Conservation (phyloP, 2,797 vertebrate species). For the Fistularia tabacaria region DNA sequence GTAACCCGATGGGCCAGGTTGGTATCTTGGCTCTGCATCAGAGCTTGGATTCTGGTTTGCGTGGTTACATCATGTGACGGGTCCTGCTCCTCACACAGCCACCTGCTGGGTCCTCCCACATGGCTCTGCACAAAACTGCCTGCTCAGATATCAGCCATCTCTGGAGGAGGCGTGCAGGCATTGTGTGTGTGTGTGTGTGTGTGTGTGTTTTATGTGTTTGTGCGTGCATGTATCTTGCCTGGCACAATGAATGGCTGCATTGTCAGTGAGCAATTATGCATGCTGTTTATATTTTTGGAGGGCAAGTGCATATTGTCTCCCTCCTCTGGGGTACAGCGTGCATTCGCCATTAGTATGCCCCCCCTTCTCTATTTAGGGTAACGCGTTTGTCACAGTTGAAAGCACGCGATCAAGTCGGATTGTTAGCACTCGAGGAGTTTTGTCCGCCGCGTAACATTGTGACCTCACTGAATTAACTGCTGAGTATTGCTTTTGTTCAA, state of each 20-base stretch:
- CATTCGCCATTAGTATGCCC: constrained; percentile 14
- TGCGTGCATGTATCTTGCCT: constrained; percentile 17
- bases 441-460: constrained; percentile 9
- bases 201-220: constrained; percentile 2
- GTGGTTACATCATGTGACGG: constrained; percentile 29
- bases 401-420: not conserved
- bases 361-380: constrained; percentile 33
- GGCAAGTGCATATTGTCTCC: constrained; percentile 29
- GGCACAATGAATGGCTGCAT: constrained; percentile 41
- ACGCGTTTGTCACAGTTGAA: constrained; percentile 17
- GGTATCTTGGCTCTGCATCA: no score
- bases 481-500: constrained; percentile 52
- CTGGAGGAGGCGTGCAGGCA: constrained; percentile 9
- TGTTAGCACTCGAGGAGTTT: no score
- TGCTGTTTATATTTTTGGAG: constrained; percentile 54
- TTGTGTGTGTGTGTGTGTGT: constrained; percentile 5
- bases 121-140: constrained; percentile 28
- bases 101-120: constrained; percentile 36
- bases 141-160: constrained; percentile 28
- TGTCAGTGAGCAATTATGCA: constrained; percentile 59
- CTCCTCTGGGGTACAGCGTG: constrained; percentile 26
- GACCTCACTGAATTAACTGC: constrained; percentile 32
- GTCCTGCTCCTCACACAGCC: constrained; percentile 25
- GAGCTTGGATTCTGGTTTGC: no score
- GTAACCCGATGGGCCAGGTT: constrained; percentile 15